These are phyloP conservation scores for Callipepla squamata DNA, from an alignment of 2,113 vertebrate species.

Conservation along the genomic window DNA sequence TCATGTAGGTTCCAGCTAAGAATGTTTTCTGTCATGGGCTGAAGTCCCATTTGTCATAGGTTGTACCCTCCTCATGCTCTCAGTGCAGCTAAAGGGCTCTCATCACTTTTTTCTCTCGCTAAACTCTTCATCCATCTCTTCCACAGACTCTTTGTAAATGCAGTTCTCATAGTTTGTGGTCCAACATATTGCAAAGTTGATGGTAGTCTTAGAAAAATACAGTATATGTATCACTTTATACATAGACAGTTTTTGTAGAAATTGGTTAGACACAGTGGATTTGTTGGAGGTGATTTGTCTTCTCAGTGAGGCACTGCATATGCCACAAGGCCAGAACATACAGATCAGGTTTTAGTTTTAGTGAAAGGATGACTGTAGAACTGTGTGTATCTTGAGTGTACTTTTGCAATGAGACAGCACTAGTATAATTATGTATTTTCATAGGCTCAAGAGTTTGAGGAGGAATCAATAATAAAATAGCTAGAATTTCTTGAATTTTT, in stretches of 20 bases:
- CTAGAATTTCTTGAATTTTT: background rate
- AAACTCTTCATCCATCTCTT: background rate
- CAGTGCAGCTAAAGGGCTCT: accelerated
- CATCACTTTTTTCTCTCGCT: background rate
- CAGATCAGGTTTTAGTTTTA: background rate
- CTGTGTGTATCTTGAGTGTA: background rate
- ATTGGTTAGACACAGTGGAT: background rate
- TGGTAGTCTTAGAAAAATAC: background rate
- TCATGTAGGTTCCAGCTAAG: background rate
- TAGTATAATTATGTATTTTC: background rate
- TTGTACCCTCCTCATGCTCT: background rate
- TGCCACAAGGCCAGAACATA: accelerated
- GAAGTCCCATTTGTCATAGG: background rate
- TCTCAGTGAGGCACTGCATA: background rate
- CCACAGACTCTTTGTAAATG: background rate
- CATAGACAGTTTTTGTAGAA: background rate
- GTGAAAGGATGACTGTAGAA: background rate
- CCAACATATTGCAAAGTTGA: background rate
- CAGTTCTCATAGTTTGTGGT: background rate
- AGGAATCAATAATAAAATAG: background rate
- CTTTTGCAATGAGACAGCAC: background rate
- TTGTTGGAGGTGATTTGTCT: background rate
- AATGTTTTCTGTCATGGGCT: background rate
- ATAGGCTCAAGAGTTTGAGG: background rate
- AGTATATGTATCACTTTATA: background rate